Conservation (phyloP, 1,140 invertebrate species). For the Drosophila quadrilineata region DNA sequence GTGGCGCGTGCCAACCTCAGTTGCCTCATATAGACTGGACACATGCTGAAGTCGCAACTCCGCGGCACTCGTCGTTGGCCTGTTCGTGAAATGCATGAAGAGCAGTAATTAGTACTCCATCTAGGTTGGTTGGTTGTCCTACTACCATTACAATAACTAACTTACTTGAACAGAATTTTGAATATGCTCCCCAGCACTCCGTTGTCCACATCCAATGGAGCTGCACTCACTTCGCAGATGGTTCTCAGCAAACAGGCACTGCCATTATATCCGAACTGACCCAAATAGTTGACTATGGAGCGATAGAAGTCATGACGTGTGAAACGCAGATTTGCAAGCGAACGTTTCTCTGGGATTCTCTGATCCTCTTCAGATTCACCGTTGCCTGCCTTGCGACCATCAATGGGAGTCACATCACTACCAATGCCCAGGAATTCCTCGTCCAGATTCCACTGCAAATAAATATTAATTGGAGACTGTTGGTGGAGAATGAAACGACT, state of each 20-base stretch:
- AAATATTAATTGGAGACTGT: too few relatives aligned
- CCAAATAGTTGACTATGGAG: conserved; percentile 61
- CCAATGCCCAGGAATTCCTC: conserved; percentile 53
- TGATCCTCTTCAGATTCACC: too few relatives aligned
- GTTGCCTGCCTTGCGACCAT: conserved; percentile 39
- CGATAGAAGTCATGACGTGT: conserved; percentile 63
- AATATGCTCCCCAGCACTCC: conserved; percentile 82
- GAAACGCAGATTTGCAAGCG: conserved; percentile 29
- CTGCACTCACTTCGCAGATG: conserved; percentile 82
- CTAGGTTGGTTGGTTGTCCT: too few relatives aligned
- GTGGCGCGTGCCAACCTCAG: conserved; percentile 51
- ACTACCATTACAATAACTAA: conserved; percentile 9
- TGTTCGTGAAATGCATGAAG: conserved; percentile 34
- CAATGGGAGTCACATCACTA: conserved; percentile 61
- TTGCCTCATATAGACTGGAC: conserved; percentile 50
- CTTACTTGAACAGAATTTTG: conserved; percentile 83
- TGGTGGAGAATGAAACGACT: neutral
- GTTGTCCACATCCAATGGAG: conserved; percentile 80
- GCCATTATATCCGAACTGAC: conserved; percentile 82
- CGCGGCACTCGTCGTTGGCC: conserved; percentile 57
- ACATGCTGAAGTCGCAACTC: conserved; percentile 54
- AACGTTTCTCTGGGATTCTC: conserved; percentile 29
- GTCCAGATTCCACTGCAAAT: conserved; percentile 71
- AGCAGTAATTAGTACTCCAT: conserved; percentile 55
- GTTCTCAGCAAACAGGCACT: conserved; percentile 82